Base-by-base conservation (phyloP, 2,113 vertebrate genomes). In the Redunca redunca region DNA sequence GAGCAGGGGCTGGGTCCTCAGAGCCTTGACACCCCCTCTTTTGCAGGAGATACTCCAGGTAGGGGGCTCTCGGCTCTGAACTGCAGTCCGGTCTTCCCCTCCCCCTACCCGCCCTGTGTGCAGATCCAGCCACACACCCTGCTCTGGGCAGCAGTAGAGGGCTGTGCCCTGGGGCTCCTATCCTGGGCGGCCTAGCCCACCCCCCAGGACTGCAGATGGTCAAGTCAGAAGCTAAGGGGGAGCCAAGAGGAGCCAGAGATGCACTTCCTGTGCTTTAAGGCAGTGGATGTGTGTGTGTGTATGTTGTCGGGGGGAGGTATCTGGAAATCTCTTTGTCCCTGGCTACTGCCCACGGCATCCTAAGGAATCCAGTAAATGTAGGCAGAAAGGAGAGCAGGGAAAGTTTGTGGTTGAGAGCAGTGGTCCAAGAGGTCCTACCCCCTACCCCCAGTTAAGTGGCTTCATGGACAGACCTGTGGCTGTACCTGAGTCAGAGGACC, bases 241-340 rank as follows among this genome's bases (percentile, higher is more conserved):
- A 43, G 40, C 19, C 74, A 88, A 21, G 14, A 14, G 57, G 33
- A 88, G 21, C 12, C 82, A 95, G 67, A 67, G 30, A 58, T 36
- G 19, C 17, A n/a, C 23, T n/a, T 91, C 52, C n/a, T 58, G 15
- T 60, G 86, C 21, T 78, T 62, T 23, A n/a, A 55, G 71, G 26
- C 26, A 64, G 7, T 36, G 11, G 23, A 8, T 10, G 26, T 71
- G 28, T n/a, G 43, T 67, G 23, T 48, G 55, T 40, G 53, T 15
- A 0, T 17, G 7, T 9, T n/a, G 9, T 2, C 2, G n/a, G 3
- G 11, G 17, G 4, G 7, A 1, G 12, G 52, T 74, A 15, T 46
- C 23, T 53, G 64, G 50, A 93, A 81, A 82, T 3, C 8, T 23
- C 7, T 36, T 17, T 21, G 48, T 19, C 48, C 43, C 53, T 58